Percentiles rank a stretch among this genome's conserved stretches.
phyloP scores from a whole-genome alignment of 2,888 invertebrate genomes.

The Vesta saturnalis region DNA sequence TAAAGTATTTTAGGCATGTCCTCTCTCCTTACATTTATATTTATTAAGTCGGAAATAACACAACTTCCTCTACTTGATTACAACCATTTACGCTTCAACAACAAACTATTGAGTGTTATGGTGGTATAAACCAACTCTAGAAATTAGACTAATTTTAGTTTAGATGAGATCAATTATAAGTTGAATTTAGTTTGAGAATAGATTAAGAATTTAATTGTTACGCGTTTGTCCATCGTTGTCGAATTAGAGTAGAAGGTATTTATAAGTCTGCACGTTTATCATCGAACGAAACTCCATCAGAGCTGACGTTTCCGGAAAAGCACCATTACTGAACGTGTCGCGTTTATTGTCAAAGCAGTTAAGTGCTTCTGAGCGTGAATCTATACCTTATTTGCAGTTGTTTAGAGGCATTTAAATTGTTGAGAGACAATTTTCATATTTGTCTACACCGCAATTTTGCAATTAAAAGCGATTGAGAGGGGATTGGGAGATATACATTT shows the following conservation, averaged over 20 bases:
- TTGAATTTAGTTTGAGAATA: slow-evolving; percentile 29
- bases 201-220: slow-evolving; percentile 35
- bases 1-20: slow-evolving; percentile 18
- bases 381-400: background rate
- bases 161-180: slow-evolving; percentile 36
- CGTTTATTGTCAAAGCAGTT: no score
- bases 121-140: slow-evolving; percentile 28
- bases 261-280: slow-evolving; percentile 60
- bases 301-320: slow-evolving; percentile 58
- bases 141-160: slow-evolving; percentile 33
- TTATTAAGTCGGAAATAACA: slow-evolving; percentile 30
- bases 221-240: slow-evolving; percentile 34
- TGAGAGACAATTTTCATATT: background rate
- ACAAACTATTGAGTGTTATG: slow-evolving; percentile 27
- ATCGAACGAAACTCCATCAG: slow-evolving; percentile 58
- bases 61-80: slow-evolving; percentile 32
- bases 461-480: slow-evolving; percentile 1
- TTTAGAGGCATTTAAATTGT: no score
- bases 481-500: no score
- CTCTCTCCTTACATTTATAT: slow-evolving; percentile 18
- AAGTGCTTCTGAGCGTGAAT: background rate
- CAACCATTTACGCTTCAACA: slow-evolving; percentile 29
- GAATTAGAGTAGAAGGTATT: no score
- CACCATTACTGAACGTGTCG: slow-evolving; percentile 54
- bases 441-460: background rate